phyloP scores from a whole-genome alignment of 1,140 invertebrate genomes.

The Lucilia sericata region DNA sequence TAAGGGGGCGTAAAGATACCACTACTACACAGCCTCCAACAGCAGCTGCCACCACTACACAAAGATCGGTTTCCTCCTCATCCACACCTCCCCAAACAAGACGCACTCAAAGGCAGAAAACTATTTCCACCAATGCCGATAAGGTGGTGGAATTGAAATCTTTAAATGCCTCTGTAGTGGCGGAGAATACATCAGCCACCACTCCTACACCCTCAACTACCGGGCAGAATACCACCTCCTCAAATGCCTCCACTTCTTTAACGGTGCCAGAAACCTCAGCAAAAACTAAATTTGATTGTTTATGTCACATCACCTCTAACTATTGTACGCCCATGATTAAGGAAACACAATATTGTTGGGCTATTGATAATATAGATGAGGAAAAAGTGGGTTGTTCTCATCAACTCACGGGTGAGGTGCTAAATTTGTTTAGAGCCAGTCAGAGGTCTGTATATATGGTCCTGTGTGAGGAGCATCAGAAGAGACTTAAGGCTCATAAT shows the following conservation, averaged over 20 bases:
- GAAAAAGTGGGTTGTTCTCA: conserved; percentile 85
- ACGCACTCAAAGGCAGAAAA: conserved; percentile 35
- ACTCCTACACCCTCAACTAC: not conserved
- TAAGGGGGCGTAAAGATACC: conserved; percentile 50
- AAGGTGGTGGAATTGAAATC: conserved; percentile 13
- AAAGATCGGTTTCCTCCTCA: not conserved
- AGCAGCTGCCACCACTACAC: not conserved
- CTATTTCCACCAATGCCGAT: not conserved
- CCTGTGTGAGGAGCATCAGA: conserved; percentile 84
- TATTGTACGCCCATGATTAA: conserved; percentile 62
- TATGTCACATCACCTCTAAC: conserved; percentile 64
- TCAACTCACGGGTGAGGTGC: conserved; percentile 68
- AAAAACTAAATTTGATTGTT: conserved; percentile 57
- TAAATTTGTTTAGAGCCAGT: conserved; percentile 80
- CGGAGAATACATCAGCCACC: not conserved
- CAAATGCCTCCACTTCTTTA: conserved; percentile 47
- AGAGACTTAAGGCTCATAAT: conserved; percentile 83
- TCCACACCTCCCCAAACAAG: not conserved
- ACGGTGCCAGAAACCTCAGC: conserved; percentile 49
- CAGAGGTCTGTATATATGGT: conserved; percentile 85
- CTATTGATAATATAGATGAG: conserved; percentile 84
- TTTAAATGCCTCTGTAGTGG: conserved; percentile 28
- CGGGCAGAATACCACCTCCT: too few species aligned
- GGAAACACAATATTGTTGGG: conserved; percentile 70
- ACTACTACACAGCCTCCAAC: not conserved